Evolutionary conservation across 2,113 vertebrate genomes (phyloP).

Genomic region (Oxyura jamaicensis): DNA sequence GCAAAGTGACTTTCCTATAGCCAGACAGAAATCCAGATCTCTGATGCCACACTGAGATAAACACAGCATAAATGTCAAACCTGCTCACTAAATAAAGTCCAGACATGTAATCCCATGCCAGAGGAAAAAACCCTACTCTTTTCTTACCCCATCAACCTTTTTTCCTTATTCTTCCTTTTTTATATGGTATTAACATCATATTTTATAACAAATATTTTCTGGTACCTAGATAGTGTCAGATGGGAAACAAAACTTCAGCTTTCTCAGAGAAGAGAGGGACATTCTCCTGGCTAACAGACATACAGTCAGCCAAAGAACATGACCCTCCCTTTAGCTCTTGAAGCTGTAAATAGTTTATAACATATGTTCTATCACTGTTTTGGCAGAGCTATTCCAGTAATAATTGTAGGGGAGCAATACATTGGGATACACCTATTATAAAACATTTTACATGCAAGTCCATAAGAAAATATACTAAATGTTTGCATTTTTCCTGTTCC

Average conservation of each 20-base stretch:
- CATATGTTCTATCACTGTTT: conserved; percentile 30
- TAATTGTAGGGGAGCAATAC: conserved; percentile 29
- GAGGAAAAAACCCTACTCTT: not conserved
- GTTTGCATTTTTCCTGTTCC: conserved; percentile 26
- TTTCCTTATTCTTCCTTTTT: not conserved
- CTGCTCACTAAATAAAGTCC: conserved; percentile 22
- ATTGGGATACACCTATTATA: conserved; percentile 37
- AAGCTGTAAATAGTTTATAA: conserved; percentile 49
- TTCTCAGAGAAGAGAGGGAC: not conserved
- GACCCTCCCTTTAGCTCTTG: conserved; percentile 9
- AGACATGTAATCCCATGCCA: not conserved
- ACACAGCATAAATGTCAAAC: conserved; percentile 29
- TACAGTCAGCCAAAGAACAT: not conserved
- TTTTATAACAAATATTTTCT: not conserved
- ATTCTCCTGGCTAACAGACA: not conserved
- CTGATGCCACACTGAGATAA: conserved; percentile 20
- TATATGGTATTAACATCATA: not conserved
- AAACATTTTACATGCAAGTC: conserved; percentile 27
- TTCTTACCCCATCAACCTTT: not conserved
- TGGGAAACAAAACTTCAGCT: not conserved
- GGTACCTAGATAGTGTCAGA: not conserved
- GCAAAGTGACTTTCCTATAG: not conserved
- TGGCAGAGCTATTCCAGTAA: conserved; percentile 37
- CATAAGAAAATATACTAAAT: conserved; percentile 17
- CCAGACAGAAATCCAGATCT: conserved; percentile 24